Conservation (phyloP, 2,113 vertebrate species). For the Channa maculata region DNA sequence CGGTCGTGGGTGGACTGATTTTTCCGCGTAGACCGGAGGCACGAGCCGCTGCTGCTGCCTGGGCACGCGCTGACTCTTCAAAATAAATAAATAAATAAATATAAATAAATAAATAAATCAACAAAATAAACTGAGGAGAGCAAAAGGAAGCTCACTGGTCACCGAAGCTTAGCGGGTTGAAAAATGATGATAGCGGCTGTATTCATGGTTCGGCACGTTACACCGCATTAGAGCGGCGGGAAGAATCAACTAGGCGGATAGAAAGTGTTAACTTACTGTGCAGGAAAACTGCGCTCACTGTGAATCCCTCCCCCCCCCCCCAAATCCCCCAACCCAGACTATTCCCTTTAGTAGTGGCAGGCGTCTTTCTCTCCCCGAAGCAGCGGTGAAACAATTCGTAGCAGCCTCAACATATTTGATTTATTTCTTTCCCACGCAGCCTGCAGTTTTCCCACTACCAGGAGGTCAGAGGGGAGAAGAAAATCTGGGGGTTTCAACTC, state of each 20-base stretch:
- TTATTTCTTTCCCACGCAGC: background rate
- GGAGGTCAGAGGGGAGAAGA: background rate
- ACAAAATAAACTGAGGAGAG: slow-evolving; percentile 49
- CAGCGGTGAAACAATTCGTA: slow-evolving; percentile 20
- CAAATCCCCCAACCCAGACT: slow-evolving; percentile 1
- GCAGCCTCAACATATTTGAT: slow-evolving; percentile 25
- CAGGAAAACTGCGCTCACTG: background rate
- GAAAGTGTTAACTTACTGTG: slow-evolving; percentile 57
- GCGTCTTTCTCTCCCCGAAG: background rate
- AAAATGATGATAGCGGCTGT: background rate
- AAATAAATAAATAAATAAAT: slow-evolving; percentile 66
- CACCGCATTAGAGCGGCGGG: background rate
- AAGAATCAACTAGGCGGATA: slow-evolving; percentile 32
- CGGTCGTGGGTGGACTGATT: slow-evolving; percentile 42
- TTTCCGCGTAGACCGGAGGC: slow-evolving; percentile 60
- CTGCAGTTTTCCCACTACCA: background rate
- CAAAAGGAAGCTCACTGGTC: slow-evolving; percentile 7
- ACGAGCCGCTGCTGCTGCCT: slow-evolving; percentile 63
- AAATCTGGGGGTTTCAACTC: slow-evolving; percentile 33
- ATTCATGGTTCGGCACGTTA: background rate
- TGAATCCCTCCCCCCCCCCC: no score
- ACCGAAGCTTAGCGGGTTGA: background rate
- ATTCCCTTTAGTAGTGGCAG: background rate
- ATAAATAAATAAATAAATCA: slow-evolving; percentile 63
- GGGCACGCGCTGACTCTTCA: slow-evolving; percentile 75